Conservation (phyloP, 2,888 invertebrate genomes). For the Drosophila yooni region DNA sequence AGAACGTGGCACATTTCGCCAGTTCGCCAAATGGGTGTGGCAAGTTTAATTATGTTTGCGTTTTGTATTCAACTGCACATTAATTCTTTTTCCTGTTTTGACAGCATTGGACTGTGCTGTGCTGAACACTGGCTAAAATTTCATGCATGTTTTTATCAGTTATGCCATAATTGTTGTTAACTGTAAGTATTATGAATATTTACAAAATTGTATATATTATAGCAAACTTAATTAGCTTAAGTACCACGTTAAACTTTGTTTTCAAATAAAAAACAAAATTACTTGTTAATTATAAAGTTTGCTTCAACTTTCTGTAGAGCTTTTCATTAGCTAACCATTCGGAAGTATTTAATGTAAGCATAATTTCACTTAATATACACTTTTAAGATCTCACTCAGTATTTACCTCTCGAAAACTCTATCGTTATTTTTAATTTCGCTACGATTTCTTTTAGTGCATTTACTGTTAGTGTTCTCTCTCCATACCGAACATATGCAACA, state of each 20-base stretch:
- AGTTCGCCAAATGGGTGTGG: conserved; percentile 61
- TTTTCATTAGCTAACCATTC: neutral
- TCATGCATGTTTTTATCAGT: neutral
- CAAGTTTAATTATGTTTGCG: conserved; percentile 78
- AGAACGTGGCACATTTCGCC: conserved; percentile 28
- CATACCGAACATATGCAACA: conserved; percentile 39
- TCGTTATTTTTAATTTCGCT: neutral
- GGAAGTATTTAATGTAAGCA: neutral
- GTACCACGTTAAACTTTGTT: neutral
- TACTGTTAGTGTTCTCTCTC: conserved; percentile 2
- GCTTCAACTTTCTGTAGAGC: neutral
- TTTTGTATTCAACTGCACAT: conserved; percentile 62
- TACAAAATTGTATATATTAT: neutral
- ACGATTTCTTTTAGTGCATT: conserved; percentile 38
- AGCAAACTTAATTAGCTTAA: neutral
- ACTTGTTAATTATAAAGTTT: neutral
- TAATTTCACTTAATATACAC: neutral
- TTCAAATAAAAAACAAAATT: neutral
- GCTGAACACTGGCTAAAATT: conserved; percentile 19
- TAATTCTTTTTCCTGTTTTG: conserved; percentile 61
- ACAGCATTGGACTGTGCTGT: conserved; percentile 7
- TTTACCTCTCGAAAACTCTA: neutral
- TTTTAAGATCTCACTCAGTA: neutral
- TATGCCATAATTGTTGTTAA: neutral
- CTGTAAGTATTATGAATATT: neutral